Conservation (phyloP, 1,140 invertebrate species). For the Battus philenor region DNA sequence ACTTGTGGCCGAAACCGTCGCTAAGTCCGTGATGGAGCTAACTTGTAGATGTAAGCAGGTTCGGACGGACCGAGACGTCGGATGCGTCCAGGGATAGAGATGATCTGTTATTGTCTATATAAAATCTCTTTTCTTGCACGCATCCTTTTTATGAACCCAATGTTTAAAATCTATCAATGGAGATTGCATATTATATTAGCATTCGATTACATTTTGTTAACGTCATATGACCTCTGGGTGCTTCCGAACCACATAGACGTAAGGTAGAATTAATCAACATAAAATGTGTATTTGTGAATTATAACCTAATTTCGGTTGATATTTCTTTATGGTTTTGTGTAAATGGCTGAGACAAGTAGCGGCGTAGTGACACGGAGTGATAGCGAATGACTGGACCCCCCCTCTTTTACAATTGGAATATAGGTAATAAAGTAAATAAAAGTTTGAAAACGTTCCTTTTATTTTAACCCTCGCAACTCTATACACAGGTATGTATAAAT, state of each 20-base stretch:
- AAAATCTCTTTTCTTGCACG: slow-evolving; percentile 20
- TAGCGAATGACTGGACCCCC: slow-evolving; percentile 66
- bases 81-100: slow-evolving; percentile 31
- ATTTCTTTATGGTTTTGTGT: slow-evolving; percentile 70
- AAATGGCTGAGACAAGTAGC: slow-evolving; percentile 70
- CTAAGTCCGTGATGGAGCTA: slow-evolving; percentile 52
- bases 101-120: slow-evolving; percentile 34
- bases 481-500: slow-evolving; percentile 24
- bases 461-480: slow-evolving; percentile 31
- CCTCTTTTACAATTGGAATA: slow-evolving; percentile 73
- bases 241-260: slow-evolving; percentile 42
- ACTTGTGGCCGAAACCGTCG: slow-evolving; percentile 60
- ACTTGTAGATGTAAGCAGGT: slow-evolving; percentile 30
- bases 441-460: slow-evolving; percentile 58
- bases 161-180: slow-evolving; percentile 2
- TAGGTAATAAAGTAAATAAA: slow-evolving; percentile 71
- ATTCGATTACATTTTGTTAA: slow-evolving; percentile 23
- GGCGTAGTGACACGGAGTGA: slow-evolving; percentile 67
- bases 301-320: slow-evolving; percentile 69
- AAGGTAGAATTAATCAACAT: slow-evolving; percentile 70
- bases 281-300: slow-evolving; percentile 75
- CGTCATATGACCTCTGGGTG: slow-evolving; percentile 29
- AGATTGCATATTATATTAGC: slow-evolving; percentile 19
- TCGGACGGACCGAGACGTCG: slow-evolving; percentile 33
- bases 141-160: slow-evolving; percentile 17